phyloP scores from a whole-genome alignment of 2,888 invertebrate genomes.

The Polietes domitor region DNA sequence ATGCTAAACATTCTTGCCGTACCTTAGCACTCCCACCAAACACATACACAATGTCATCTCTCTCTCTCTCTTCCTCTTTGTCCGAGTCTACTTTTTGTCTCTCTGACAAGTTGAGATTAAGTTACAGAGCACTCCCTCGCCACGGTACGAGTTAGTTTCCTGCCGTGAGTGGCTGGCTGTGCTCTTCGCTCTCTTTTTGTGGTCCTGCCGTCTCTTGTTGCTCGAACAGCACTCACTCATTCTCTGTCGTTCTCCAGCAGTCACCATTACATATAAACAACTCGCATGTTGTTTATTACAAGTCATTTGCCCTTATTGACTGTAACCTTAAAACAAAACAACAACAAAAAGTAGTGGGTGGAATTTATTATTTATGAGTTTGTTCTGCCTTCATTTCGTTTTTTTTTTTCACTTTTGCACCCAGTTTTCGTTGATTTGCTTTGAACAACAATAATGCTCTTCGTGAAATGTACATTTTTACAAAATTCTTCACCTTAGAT shows the following conservation, averaged over 20 bases:
- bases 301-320: conserved; percentile 72
- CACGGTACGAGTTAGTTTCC: not conserved
- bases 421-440: too few species aligned
- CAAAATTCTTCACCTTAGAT: too few species aligned
- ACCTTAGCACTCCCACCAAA: not conserved
- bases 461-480: too few species aligned
- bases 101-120: not conserved
- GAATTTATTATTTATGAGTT: conserved; percentile 73
- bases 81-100: not conserved
- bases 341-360: conserved; percentile 75
- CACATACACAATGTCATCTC: not conserved
- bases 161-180: not conserved
- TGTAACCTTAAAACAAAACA: conserved; percentile 73
- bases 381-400: conserved; percentile 17
- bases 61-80: not conserved
- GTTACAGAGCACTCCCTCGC: too few species aligned
- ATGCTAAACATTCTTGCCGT: conserved; percentile 16
- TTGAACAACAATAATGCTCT: too few species aligned
- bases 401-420: not conserved
- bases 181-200: not conserved
- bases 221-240: not conserved
- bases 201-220: not conserved
- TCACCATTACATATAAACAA: conserved; percentile 36
- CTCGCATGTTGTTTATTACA: conserved; percentile 47
- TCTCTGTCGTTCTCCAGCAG: not conserved